Evolutionary conservation across 1,140 invertebrate species (phyloP).

Genomic region (Drosophila orena): DNA sequence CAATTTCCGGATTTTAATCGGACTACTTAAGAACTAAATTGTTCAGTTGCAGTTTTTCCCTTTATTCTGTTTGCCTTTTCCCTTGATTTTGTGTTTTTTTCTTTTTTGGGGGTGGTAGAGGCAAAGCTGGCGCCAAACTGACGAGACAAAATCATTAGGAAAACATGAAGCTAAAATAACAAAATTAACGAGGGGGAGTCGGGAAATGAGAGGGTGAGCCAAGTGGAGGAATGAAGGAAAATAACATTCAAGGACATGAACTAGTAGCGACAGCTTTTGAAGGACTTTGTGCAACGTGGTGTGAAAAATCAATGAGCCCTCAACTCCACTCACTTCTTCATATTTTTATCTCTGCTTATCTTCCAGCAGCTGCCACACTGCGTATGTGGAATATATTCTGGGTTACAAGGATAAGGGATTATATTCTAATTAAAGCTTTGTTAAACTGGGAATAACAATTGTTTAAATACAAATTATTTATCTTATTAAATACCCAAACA

Average conservation of each 20-base stretch:
- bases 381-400: constrained; percentile 27
- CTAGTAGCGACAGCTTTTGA: constrained; percentile 25
- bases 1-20: constrained; percentile 33
- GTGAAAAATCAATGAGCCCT: constrained; percentile 75
- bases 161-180: constrained; percentile 51
- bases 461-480: no score
- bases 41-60: constrained; percentile 38
- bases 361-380: constrained; percentile 1
- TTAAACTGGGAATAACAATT: no score
- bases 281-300: constrained; percentile 47
- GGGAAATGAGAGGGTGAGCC: neutral
- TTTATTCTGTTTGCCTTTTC: constrained; percentile 1
- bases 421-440: no score
- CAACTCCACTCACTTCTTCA: constrained; percentile 7
- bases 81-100: neutral
- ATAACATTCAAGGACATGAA: constrained; percentile 71
- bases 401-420: constrained; percentile 3
- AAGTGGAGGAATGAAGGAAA: constrained; percentile 32
- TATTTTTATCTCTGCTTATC: neutral
- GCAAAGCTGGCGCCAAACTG: constrained; percentile 35
- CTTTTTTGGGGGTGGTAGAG: neutral
- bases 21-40: constrained; percentile 35
- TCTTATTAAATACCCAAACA: no score
- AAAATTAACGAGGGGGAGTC: constrained; percentile 23
- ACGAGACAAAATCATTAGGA: constrained; percentile 48